Conservation (phyloP, 2,888 invertebrate genomes). For the Hypselothyrea guttata region DNA sequence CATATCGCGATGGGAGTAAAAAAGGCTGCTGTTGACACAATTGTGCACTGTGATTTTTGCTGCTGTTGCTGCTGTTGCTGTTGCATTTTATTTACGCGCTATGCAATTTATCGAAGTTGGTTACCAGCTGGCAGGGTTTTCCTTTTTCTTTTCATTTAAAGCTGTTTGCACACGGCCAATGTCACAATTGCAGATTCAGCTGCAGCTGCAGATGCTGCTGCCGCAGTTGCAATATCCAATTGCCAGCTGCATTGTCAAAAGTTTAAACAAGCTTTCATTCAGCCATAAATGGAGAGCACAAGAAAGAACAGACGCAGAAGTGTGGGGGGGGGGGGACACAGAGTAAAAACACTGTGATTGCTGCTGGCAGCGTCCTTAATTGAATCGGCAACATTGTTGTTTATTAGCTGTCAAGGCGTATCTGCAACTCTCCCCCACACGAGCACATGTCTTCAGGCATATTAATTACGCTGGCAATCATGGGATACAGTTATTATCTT, state of each 20-base stretch:
- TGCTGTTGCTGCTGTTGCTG: conserved; percentile 34
- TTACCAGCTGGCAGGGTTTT: conserved; percentile 23
- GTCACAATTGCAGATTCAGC: conserved; percentile 24
- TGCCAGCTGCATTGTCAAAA: conserved; percentile 45
- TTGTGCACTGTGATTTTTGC: conserved; percentile 44
- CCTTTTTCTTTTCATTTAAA: conserved; percentile 46
- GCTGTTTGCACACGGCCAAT: conserved; percentile 47
- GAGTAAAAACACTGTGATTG: conserved; percentile 1
- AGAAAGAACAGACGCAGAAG: neutral
- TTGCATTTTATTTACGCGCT: conserved; percentile 63
- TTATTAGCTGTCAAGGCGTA: conserved; percentile 31
- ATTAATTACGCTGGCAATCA: conserved; percentile 11
- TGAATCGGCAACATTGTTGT: conserved; percentile 48
- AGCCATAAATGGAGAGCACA: neutral
- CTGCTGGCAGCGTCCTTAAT: conserved; percentile 47
- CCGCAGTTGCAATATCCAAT: conserved; percentile 17
- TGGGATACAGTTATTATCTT: conserved; percentile 42
- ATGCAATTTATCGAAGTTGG: conserved; percentile 60
- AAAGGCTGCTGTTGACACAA: conserved; percentile 66
- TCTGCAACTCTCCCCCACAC: neutral
- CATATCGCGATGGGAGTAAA: conserved; percentile 1
- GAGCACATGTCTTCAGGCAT: conserved; percentile 1
- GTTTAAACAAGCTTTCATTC: conserved; percentile 46
- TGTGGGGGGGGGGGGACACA: too few species aligned
- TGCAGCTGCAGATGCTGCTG: neutral